These are phyloP conservation scores for Drosophila limbata DNA, from an alignment of 2,888 invertebrate species.

Conservation along the genomic window DNA sequence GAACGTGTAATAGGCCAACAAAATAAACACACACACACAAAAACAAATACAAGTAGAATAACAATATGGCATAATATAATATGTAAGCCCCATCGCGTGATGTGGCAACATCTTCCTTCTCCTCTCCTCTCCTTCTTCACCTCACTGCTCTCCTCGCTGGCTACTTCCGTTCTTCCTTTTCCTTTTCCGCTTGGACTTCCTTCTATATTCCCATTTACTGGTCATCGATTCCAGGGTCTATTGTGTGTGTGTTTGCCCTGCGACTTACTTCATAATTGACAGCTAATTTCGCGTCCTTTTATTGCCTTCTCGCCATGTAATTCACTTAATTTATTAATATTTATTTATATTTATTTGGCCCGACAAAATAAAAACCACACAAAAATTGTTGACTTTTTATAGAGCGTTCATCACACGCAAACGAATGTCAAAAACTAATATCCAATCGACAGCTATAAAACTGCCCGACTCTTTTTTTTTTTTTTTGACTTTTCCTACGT, in stretches of 20 bases:
- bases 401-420: slow-evolving; percentile 18
- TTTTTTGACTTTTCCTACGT: not conserved
- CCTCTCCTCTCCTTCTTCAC: not conserved
- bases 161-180: not conserved
- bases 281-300: slow-evolving; percentile 73
- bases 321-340: slow-evolving; percentile 71
- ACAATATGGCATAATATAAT: slow-evolving; percentile 42
- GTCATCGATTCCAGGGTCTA: slow-evolving; percentile 19
- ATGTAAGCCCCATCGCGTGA: slow-evolving; percentile 57
- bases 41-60: not conserved
- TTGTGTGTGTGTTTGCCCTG: slow-evolving; percentile 12
- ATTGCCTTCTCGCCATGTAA: slow-evolving; percentile 60
- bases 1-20: slow-evolving; percentile 47
- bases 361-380: not conserved
- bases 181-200: not conserved
- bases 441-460: slow-evolving; percentile 42
- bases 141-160: not conserved
- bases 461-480: not conserved
- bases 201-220: not conserved
- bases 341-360: slow-evolving; percentile 39
- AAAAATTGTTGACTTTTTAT: slow-evolving; percentile 6
- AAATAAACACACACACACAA: not conserved
- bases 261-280: slow-evolving; percentile 75
- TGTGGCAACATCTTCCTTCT: slow-evolving; percentile 36
- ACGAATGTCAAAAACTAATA: slow-evolving; percentile 56